Evolutionary conservation across 1,140 invertebrate genomes (phyloP).

Genomic region (Hydropsyche tenuis): DNA sequence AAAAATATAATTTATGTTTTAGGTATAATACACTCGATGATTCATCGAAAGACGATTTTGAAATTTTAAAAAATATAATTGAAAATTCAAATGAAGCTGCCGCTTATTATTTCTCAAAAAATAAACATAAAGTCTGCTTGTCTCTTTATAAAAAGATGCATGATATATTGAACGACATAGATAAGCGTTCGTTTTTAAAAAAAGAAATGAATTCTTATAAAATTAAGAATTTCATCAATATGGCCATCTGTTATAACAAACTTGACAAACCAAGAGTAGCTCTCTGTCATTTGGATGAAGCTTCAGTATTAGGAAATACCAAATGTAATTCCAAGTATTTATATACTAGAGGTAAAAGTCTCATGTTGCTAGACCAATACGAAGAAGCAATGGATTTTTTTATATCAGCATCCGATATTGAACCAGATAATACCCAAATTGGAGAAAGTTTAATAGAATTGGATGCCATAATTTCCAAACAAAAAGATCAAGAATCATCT

Average conservation of each 20-base stretch:
- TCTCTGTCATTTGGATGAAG: not conserved
- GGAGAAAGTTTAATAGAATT: not conserved
- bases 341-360: not conserved
- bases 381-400: constrained; percentile 12
- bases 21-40: not conserved
- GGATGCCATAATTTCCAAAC: not conserved
- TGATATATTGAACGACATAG: not conserved
- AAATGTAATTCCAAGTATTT: constrained; percentile 17
- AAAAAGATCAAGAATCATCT: not conserved
- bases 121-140: not conserved
- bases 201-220: not conserved
- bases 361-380: not conserved
- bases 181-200: not conserved
- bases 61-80: not conserved
- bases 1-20: not conserved
- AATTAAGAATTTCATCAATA: not conserved
- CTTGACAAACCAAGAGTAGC: not conserved
- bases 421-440: constrained; percentile 17
- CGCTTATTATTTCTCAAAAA: not conserved
- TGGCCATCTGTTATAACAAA: not conserved
- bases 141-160: not conserved
- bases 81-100: constrained; percentile 6
- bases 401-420: not conserved
- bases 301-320: constrained; percentile 5
- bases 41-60: not conserved